Conservation (phyloP, 2,113 vertebrate genomes). For the Indri indri region DNA sequence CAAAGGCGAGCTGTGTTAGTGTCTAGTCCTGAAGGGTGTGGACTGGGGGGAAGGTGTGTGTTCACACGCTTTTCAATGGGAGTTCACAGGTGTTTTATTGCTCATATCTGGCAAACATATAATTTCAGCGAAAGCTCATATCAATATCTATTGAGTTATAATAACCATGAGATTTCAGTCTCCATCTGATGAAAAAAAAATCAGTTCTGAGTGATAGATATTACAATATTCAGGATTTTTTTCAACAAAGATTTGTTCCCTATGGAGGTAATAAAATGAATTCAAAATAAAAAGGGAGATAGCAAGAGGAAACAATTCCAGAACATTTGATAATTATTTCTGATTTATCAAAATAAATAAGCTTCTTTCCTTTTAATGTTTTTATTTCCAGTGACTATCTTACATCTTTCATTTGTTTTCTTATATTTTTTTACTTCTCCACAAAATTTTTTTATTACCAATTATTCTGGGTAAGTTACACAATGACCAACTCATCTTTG, state of each 20-base stretch:
- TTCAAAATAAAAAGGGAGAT: not conserved
- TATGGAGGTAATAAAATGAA: not conserved
- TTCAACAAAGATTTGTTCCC: not conserved
- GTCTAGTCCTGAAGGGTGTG: not conserved
- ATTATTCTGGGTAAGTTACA: not conserved
- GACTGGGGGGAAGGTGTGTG: not conserved
- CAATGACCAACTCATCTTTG: not conserved
- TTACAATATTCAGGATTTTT: not conserved
- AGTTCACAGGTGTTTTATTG: not conserved
- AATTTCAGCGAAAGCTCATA: not conserved
- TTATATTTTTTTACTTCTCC: not conserved
- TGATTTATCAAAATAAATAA: not conserved
- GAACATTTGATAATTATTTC: not conserved
- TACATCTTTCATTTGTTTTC: not conserved
- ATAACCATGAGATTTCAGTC: not conserved
- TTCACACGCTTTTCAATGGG: not conserved
- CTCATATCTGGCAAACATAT: not conserved
- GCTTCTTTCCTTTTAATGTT: not conserved
- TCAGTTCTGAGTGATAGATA: not conserved
- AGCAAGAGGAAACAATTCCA: not conserved
- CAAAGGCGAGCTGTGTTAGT: not conserved
- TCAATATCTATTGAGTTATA: not conserved
- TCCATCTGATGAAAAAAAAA: not conserved
- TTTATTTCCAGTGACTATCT: not conserved
- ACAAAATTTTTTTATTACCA: not conserved